phyloP scores from a whole-genome alignment of 1,140 invertebrate species.

The Lordiphosa stackelbergi region DNA sequence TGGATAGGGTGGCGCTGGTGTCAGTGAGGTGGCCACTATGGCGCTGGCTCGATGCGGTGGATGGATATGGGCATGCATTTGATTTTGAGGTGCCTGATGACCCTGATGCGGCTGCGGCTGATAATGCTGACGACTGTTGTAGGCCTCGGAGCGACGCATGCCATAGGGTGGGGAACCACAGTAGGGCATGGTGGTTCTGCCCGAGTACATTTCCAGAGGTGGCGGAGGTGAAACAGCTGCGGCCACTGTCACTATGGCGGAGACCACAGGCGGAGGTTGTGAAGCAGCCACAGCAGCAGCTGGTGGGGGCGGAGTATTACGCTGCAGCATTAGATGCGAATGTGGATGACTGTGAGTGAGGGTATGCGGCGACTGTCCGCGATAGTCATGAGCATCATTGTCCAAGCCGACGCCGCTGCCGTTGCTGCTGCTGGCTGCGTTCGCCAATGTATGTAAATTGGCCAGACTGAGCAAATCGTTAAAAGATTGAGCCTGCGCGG shows the following conservation, averaged over 20 bases:
- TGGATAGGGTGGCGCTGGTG: slow-evolving; percentile 81
- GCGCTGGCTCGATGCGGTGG: slow-evolving; percentile 58
- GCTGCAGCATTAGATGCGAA: not conserved
- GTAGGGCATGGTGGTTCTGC: slow-evolving; percentile 54
- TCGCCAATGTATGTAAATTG: slow-evolving; percentile 18
- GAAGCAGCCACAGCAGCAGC: slow-evolving; percentile 3
- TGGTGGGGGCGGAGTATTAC: slow-evolving; percentile 1
- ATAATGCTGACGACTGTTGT: slow-evolving; percentile 67
- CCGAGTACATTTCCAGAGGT: slow-evolving; percentile 64
- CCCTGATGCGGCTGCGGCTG: slow-evolving; percentile 71
- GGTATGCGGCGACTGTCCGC: slow-evolving; percentile 6
- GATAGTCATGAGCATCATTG: slow-evolving; percentile 19
- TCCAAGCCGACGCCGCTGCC: slow-evolving; percentile 21
- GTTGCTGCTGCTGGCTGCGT: no score
- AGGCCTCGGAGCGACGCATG: slow-evolving; percentile 51
- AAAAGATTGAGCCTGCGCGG: slow-evolving; percentile 60
- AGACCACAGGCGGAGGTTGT: slow-evolving; percentile 35
- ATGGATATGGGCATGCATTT: slow-evolving; percentile 68
- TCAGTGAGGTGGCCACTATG: slow-evolving; percentile 57
- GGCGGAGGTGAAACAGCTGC: slow-evolving; percentile 56
- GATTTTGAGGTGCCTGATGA: slow-evolving; percentile 62
- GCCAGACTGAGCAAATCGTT: slow-evolving; percentile 45
- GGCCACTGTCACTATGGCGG: slow-evolving; percentile 40
- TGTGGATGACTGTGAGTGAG: slow-evolving; percentile 6
- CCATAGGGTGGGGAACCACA: slow-evolving; percentile 60